These are phyloP conservation scores for Halcyon leucocephala DNA, from an alignment of 2,797 vertebrate genomes.

Conservation along the genomic window DNA sequence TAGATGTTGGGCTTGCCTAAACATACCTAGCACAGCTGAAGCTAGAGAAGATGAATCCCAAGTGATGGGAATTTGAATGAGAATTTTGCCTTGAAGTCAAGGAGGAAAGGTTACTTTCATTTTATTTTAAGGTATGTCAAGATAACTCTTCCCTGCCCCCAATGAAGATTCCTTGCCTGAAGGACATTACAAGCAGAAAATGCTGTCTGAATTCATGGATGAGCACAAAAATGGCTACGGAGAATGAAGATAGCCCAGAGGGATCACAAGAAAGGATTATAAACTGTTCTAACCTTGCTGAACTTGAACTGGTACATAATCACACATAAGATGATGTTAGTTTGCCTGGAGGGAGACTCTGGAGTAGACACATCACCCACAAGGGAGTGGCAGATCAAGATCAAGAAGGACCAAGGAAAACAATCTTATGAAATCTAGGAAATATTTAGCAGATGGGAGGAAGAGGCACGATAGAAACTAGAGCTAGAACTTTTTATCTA, in stretches of 20 bases:
- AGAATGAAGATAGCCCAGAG: constrained; percentile 7
- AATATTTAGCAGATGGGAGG: not conserved
- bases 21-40: not conserved
- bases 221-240: not conserved
- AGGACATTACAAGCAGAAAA: not conserved
- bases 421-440: not conserved
- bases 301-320: constrained; percentile 11
- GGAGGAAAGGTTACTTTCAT: not conserved
- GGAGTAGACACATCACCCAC: not conserved
- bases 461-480: not conserved
- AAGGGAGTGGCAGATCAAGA: not conserved
- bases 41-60: not conserved
- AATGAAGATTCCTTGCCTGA: not conserved
- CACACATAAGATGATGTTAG: not conserved
- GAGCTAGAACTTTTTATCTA: not conserved
- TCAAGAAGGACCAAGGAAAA: not conserved
- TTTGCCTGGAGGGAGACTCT: constrained; percentile 9
- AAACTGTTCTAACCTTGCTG: constrained; percentile 10
- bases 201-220: not conserved
- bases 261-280: constrained; percentile 15
- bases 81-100: not conserved
- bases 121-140: not conserved
- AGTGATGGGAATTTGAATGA: not conserved
- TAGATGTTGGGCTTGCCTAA: not conserved
- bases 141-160: not conserved